Evolutionary conservation across 2,888 invertebrate species (phyloP).

Genomic region (Drosophila prostipennis): DNA sequence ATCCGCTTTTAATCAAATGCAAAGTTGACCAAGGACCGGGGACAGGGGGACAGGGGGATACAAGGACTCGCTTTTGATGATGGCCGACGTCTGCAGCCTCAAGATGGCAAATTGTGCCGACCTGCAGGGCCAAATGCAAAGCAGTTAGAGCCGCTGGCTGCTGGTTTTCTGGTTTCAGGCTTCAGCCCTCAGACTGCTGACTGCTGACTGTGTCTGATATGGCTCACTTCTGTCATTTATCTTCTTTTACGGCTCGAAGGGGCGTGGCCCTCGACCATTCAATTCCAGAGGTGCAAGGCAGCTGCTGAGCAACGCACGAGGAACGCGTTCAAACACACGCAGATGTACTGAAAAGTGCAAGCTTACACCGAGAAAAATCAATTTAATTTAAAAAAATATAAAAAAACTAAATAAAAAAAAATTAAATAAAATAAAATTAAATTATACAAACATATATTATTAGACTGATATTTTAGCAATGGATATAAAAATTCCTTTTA

Average conservation of each 20-base stretch:
- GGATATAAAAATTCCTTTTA: too few relatives aligned
- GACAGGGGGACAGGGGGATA: neutral
- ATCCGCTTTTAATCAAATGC: slow-evolving; percentile 74
- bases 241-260: slow-evolving; percentile 72
- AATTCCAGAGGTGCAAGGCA: slow-evolving; percentile 76
- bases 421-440: too few relatives aligned
- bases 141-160: slow-evolving; percentile 29
- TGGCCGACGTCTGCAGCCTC: slow-evolving; percentile 67
- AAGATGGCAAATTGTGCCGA: slow-evolving; percentile 58
- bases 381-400: neutral
- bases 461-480: too few relatives aligned
- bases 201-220: slow-evolving; percentile 69
- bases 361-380: neutral
- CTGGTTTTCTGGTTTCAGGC: slow-evolving; percentile 1
- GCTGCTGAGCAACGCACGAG: slow-evolving; percentile 64
- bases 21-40: slow-evolving; percentile 49
- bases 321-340: slow-evolving; percentile 33
- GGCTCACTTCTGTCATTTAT: slow-evolving; percentile 80
- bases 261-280: slow-evolving; percentile 58
- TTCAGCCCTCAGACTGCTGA: neutral
- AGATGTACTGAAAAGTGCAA: neutral
- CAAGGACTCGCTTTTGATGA: slow-evolving; percentile 19
- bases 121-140: slow-evolving; percentile 40
- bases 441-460: too few relatives aligned
- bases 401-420: neutral